Conservation (phyloP, 1,140 invertebrate genomes). For the Olivierus martensii region DNA sequence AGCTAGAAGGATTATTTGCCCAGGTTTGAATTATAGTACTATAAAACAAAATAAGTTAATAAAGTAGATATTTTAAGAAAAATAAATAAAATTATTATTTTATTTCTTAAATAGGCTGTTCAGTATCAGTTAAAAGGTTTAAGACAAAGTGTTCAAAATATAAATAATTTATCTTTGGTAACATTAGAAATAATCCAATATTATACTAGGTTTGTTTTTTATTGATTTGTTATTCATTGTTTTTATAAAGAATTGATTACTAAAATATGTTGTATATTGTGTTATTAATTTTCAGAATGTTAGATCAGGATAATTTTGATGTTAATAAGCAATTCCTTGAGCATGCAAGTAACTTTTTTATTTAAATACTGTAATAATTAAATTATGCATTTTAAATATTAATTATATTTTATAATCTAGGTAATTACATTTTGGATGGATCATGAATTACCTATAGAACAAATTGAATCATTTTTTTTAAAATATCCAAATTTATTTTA, state of each 20-base stretch:
- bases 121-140: constrained; percentile 15
- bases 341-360: constrained; percentile 9
- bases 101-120: too few relatives aligned
- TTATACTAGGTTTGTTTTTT: neutral
- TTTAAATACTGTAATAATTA: too few relatives aligned
- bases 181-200: neutral
- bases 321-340: constrained; percentile 6
- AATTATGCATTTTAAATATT: too few relatives aligned
- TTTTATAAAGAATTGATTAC: too few relatives aligned
- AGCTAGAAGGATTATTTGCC: constrained; percentile 12
- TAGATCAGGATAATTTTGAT: constrained; percentile 7
- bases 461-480: constrained; percentile 8
- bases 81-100: too few relatives aligned
- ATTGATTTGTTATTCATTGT: neutral
- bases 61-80: too few relatives aligned
- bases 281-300: neutral
- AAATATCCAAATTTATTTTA: constrained; percentile 3
- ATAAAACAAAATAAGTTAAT: too few relatives aligned
- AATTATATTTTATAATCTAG: too few relatives aligned
- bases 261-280: too few relatives aligned
- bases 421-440: constrained; percentile 10
- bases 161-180: neutral
- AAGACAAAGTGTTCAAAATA: neutral
- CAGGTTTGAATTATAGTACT: constrained; percentile 3
- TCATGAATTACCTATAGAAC: constrained; percentile 1